Evolutionary conservation across 2,113 vertebrate species (phyloP), one percentile per base, ranked within the genome.

Genomic region (Cebidichthys violaceus): DNA sequence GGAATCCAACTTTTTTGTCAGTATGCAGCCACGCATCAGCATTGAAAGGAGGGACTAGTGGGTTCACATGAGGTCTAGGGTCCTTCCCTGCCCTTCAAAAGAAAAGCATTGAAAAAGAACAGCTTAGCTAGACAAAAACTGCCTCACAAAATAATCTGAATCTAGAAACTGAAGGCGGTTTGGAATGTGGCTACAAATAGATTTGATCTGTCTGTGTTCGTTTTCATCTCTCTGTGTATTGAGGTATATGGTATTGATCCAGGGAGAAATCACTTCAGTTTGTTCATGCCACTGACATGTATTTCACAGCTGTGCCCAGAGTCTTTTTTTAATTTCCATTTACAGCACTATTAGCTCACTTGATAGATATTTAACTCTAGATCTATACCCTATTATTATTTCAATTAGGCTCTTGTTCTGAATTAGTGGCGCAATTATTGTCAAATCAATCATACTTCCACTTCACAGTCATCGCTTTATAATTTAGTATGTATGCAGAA

Each of bases 211-310:
- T 81, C 52, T 33, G 52, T 75, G 10, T 57, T 47, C 73, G 45
- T 75, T 50, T 77, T 15, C 17, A 22, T 81, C 69, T 80, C 59
- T 71, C 2, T 78, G 75, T 88, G 57, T 57, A 71, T 39, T 80
- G 67, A 85, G 27, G 69, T 67, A 43, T 70, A 60, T 35, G 27
- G 20, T 79, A 78, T 81, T 78, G 86, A 90, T 80, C 72, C 55
- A 52, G 52, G 62, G 54, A 59, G 61, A 45, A 75, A 83, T 86
- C 64, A 37, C 76, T 24, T 72, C 4, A 52, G 18, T 50, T 71
- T 64, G 67, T 66, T 81, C 65, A 72, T 79, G 71, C 62, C 33
- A 64, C 37, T 81, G 47, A 66, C 55, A 66, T 69, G 39, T 54
- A 66, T 67, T 66, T 75, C 41, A 60, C 60, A 74, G 81, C 85